Evolutionary conservation across 2,888 invertebrate species (phyloP), one percentile per base, ranked within the genome.

Genomic region (Synergus laeviventris): DNA sequence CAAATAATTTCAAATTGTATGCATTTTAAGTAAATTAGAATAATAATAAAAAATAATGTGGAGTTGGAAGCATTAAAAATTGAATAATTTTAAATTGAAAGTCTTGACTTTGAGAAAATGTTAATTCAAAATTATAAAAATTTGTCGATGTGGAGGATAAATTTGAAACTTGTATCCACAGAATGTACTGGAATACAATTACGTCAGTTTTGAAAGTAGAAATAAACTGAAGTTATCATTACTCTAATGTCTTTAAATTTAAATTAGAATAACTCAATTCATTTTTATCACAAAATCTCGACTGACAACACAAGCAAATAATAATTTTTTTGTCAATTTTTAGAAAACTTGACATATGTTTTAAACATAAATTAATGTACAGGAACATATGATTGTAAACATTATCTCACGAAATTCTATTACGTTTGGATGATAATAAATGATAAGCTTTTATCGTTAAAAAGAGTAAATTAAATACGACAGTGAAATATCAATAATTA

Each of bases 381-480:
- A 16, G 4, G 45, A n/a, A 45, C 16, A n/a, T 16, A 7, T 16
- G 7, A 45, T 16, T n/a, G 45, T 45, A n/a, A 45, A n/a, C 16
- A n/a, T 45, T 1, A 45, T 45, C 45, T 45, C n/a, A 66, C 12
- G 24, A 24, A 24, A 42, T 24, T 45, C 39, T 66, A 49, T 45
- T 45, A 49, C 45, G 21, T 66, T 4, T 66, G 11, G 14, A 31
- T 31, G 66, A 66, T 66, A 66, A 66, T 66, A 3, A 12, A n/a
- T 31, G 66, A 66, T 66, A 66, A 66, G 66, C 66, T 66, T n/a
- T n/a, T 66, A 66, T 66, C 66, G 42, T 42, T 24, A 31, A 31
- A 45, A 66, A 45, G 42, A 39, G 18, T 18, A 8, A 45, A 45
- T 16, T 16, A 11, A 8, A 16, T 16, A 16, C 49, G 8, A 8